Evolutionary conservation across 2,888 invertebrate species (phyloP).

Genomic region (Tiliacea citrago): DNA sequence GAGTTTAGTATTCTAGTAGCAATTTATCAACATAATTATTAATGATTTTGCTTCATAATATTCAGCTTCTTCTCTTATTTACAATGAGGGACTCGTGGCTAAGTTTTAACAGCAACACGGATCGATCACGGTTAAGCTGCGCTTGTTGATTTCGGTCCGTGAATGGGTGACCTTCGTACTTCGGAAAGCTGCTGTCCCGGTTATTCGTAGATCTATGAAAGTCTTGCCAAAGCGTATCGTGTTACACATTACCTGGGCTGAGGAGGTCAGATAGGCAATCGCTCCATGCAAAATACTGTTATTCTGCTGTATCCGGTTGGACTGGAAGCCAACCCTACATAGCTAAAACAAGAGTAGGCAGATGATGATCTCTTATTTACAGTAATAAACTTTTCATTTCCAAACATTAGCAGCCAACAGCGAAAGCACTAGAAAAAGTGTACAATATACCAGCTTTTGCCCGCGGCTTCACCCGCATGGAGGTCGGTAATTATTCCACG

Average conservation of each 20-base stretch:
- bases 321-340: too few species aligned
- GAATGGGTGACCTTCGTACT: neutral
- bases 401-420: neutral
- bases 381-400: neutral
- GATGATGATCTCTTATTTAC: neutral
- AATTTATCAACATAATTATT: neutral
- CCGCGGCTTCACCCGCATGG: too few species aligned
- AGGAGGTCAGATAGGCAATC: neutral
- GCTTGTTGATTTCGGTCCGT: neutral
- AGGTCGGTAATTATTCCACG: too few species aligned
- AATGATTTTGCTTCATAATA: neutral
- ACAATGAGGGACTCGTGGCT: too few species aligned
- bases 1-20: neutral
- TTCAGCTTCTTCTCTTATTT: too few species aligned
- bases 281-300: neutral
- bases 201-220: neutral
- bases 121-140: neutral
- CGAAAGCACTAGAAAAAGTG: too few species aligned
- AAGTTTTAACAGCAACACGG: neutral
- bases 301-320: neutral
- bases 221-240: neutral
- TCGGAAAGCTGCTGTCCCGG: neutral
- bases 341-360: neutral
- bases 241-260: too few species aligned
- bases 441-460: too few species aligned